Percentiles rank a stretch among this genome's conserved stretches.
Conservation (phyloP, 1,140 invertebrate species). For the Onthophagus taurus region DNA sequence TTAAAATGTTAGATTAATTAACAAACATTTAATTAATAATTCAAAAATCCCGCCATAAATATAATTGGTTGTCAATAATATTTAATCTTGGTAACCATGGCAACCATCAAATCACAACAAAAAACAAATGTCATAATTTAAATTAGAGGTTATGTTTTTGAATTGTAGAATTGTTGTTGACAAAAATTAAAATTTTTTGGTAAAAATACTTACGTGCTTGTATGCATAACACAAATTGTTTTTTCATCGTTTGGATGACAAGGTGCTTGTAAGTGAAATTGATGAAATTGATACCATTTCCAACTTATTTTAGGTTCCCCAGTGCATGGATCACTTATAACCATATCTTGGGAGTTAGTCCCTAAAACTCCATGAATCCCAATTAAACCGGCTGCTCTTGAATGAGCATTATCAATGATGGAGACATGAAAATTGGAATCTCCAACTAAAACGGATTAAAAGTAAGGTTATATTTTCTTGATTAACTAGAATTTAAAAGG, state of each 20-base stretch:
- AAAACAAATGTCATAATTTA: no score
- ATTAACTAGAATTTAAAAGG: no score
- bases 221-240: constrained; percentile 44
- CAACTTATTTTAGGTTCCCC: constrained; percentile 39
- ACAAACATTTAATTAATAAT: neutral
- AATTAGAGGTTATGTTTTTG: no score
- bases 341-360: constrained; percentile 37
- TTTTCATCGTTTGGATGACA: constrained; percentile 44
- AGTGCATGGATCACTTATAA: constrained; percentile 41
- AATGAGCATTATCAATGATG: constrained; percentile 45
- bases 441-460: constrained; percentile 26
- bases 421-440: constrained; percentile 42
- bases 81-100: no score
- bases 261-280: constrained; percentile 42
- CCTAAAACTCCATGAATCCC: constrained; percentile 45
- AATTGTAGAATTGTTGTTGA: neutral
- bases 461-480: constrained; percentile 10
- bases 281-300: constrained; percentile 43
- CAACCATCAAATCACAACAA: no score
- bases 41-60: no score
- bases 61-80: no score
- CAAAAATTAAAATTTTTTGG: constrained; percentile 7
- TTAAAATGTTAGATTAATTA: constrained; percentile 6
- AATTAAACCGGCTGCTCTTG: constrained; percentile 41
- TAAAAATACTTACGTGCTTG: constrained; percentile 37